These are phyloP conservation scores for Archaeoteleia sp. DNA, from an alignment of 2,888 invertebrate species.

Conservation along the genomic window DNA sequence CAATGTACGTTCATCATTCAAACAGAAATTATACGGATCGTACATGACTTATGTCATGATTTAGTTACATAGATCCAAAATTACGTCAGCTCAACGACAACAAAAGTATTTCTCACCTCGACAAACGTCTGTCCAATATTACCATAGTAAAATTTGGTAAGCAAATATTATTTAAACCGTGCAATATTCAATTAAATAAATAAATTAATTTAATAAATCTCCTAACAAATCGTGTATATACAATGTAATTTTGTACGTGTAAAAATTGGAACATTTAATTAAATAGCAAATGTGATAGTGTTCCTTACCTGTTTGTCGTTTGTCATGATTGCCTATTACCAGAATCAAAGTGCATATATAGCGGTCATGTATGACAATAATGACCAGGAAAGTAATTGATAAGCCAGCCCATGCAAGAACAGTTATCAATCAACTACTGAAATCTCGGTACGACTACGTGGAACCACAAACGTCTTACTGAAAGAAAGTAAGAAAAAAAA, in stretches of 20 bases:
- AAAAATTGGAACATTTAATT: too few relatives aligned
- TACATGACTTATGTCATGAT: slow-evolving; percentile 33
- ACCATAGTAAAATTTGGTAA: too few relatives aligned
- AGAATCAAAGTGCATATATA: slow-evolving; percentile 50
- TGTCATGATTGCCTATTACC: slow-evolving; percentile 64
- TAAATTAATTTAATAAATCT: too few relatives aligned
- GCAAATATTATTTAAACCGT: too few relatives aligned
- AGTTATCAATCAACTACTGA: slow-evolving; percentile 53
- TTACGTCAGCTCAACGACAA: slow-evolving; percentile 48
- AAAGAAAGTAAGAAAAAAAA: slow-evolving; percentile 41
- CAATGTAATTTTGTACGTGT: neutral
- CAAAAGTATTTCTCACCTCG: too few relatives aligned
- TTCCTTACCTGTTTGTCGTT: slow-evolving; percentile 73
- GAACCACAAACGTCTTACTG: slow-evolving; percentile 41
- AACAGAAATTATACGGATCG: slow-evolving; percentile 18
- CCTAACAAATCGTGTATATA: slow-evolving; percentile 1
- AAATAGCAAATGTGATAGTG: too few relatives aligned
- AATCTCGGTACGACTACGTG: slow-evolving; percentile 33
- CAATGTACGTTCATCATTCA: slow-evolving; percentile 11
- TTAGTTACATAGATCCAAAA: slow-evolving; percentile 27
- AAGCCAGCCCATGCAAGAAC: slow-evolving; percentile 61
- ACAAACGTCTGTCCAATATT: too few relatives aligned
- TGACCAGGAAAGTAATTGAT: slow-evolving; percentile 36
- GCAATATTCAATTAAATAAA: too few relatives aligned
- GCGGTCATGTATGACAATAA: slow-evolving; percentile 53